A percentile compares a stretch with the other conserved stretches of the same genome.
phyloP scores from a whole-genome alignment of 2,797 vertebrate genomes.

The Scolopax bukidnonensis region DNA sequence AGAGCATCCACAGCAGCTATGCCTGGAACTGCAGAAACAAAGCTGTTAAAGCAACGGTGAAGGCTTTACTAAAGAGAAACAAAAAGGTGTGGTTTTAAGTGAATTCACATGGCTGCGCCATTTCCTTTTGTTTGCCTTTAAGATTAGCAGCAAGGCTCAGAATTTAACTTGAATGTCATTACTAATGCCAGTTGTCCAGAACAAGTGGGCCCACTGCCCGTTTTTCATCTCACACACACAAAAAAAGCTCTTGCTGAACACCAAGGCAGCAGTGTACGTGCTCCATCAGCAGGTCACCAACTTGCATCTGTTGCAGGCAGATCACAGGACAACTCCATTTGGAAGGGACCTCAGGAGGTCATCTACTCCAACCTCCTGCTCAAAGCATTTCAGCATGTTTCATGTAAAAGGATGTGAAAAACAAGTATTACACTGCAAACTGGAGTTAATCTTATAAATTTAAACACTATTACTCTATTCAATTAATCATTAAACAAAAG shows the following conservation, averaged over 20 bases:
- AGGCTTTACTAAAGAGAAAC: neutral
- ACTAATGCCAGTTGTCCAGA: neutral
- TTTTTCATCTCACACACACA: neutral
- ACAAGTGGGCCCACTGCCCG: neutral
- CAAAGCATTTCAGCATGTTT: neutral
- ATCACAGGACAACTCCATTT: neutral
- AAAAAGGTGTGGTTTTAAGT: neutral
- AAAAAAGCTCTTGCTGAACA: neutral
- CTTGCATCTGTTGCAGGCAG: neutral
- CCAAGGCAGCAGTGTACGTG: neutral
- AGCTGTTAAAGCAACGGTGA: neutral
- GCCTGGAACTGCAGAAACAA: neutral
- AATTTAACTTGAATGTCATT: neutral
- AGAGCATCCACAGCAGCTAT: neutral
- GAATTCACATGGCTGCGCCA: neutral
- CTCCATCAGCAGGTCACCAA: neutral
- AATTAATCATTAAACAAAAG: neutral
- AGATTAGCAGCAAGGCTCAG: neutral
- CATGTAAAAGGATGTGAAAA: neutral
- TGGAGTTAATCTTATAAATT: neutral
- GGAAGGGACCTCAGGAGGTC: neutral
- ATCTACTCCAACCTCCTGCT: neutral
- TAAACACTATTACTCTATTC: neutral
- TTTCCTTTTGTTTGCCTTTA: neutral
- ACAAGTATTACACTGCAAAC: neutral